phyloP scores from a whole-genome alignment of 2,113 vertebrate genomes.

The Tretioscincus oriximinensis region DNA sequence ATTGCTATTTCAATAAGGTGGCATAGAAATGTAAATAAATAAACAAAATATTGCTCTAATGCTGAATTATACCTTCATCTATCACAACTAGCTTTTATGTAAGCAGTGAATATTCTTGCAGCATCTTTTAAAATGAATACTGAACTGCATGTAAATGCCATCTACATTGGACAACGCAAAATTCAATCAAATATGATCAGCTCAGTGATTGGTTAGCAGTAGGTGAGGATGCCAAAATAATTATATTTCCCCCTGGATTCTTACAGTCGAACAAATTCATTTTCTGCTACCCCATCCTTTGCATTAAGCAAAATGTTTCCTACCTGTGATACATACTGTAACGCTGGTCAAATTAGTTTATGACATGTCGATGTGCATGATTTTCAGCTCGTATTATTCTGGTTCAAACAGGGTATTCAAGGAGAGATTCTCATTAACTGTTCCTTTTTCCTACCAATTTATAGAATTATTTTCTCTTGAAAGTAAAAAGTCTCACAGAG shows the following conservation, averaged over 20 bases:
- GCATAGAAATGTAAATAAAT: too few relatives aligned
- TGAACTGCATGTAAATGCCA: not conserved
- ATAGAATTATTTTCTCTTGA: not conserved
- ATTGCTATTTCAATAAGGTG: too few relatives aligned
- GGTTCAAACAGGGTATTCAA: not conserved
- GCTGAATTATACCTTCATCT: slow-evolving; percentile 13
- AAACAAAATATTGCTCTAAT: not conserved
- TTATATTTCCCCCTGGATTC: too few relatives aligned
- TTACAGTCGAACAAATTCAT: not conserved
- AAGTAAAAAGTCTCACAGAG: not conserved
- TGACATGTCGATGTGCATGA: not conserved
- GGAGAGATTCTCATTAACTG: not conserved
- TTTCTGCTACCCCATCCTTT: not conserved
- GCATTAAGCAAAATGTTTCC: not conserved
- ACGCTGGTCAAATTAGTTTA: too few relatives aligned
- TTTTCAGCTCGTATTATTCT: not conserved
- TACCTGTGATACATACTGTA: not conserved
- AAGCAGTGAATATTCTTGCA: not conserved
- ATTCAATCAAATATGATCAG: not conserved
- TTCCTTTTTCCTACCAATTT: not conserved
- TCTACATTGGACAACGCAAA: not conserved
- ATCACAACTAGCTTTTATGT: not conserved
- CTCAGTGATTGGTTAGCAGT: not conserved
- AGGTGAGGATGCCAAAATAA: not conserved
- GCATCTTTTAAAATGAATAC: not conserved